Evolutionary conservation across 2,797 vertebrate species (phyloP).

Genomic region (Sebastes cheni): DNA sequence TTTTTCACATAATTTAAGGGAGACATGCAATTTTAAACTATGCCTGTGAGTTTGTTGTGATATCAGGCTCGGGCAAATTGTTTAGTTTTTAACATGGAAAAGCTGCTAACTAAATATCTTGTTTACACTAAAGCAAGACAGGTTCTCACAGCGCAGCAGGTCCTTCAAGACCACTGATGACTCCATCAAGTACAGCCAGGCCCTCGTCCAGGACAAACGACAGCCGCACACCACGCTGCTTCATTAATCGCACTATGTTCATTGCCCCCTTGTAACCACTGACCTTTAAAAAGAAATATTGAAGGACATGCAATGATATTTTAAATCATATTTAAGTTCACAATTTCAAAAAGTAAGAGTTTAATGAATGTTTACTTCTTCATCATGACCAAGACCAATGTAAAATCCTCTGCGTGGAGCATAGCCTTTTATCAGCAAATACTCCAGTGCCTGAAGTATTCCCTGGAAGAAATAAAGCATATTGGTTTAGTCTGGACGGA

Average conservation of each 20-base stretch:
- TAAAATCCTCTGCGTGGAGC: conserved; percentile 90
- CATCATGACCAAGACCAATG: conserved; percentile 92
- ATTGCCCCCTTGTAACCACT: conserved; percentile 83
- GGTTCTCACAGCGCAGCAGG: conserved; percentile 90
- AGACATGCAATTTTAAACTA: not conserved
- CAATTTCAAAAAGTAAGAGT: not conserved
- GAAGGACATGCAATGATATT: not conserved
- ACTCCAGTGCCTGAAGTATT: conserved; percentile 92
- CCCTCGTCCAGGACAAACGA: conserved; percentile 92
- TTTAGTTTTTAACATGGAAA: not conserved
- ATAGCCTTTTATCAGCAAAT: conserved; percentile 88
- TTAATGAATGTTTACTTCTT: conserved; percentile 65
- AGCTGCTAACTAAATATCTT: not conserved
- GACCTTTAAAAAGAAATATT: conserved; percentile 75
- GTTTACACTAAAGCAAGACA: not conserved
- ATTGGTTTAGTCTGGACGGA: not conserved
- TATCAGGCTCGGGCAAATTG: not conserved
- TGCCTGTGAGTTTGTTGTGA: not conserved
- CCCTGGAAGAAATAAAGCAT: conserved; percentile 76
- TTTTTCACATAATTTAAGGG: not conserved
- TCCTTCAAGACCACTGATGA: conserved; percentile 82
- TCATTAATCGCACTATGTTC: conserved; percentile 86
- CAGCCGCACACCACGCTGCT: conserved; percentile 84
- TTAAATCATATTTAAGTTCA: not conserved
- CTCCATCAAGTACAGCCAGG: conserved; percentile 82